These are phyloP conservation scores for Sinocyclocheilus maitianheensis DNA, from an alignment of 2,113 vertebrate genomes.

Conservation along the genomic window DNA sequence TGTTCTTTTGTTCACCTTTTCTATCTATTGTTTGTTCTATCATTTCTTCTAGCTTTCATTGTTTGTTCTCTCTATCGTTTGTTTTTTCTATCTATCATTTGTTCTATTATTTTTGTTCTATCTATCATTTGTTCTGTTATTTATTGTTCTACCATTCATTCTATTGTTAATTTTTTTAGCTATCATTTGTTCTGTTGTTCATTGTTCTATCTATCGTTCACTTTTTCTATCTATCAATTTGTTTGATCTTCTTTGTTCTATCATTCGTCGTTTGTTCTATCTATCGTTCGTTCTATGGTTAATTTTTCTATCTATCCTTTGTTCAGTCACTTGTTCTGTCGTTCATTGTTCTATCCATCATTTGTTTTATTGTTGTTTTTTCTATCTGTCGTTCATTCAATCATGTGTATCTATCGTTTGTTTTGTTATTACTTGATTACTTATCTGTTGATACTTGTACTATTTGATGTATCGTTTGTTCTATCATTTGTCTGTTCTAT, in stretches of 20 bases:
- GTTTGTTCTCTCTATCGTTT: not conserved
- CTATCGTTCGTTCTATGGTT: not conserved
- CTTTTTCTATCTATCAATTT: not conserved
- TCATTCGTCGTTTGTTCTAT: not conserved
- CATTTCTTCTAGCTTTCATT: not conserved
- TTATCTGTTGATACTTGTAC: too few relatives aligned
- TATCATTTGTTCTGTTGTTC: not conserved
- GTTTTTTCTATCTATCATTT: not conserved
- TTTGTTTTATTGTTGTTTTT: too few relatives aligned
- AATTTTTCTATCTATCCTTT: not conserved
- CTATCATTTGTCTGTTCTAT: not conserved
- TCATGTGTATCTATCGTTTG: too few relatives aligned
- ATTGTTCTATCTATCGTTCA: not conserved
- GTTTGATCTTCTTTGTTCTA: not conserved
- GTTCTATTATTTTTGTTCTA: not conserved
- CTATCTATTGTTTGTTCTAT: not conserved
- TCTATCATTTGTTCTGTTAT: not conserved
- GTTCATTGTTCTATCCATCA: too few relatives aligned
- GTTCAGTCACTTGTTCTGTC: not conserved
- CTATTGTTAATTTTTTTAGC: too few relatives aligned
- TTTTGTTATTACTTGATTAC: too few relatives aligned
- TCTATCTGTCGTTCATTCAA: too few relatives aligned
- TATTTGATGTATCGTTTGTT: too few relatives aligned
- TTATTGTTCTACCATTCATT: not conserved
- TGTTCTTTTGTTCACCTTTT: not conserved